Percentiles rank a stretch among this genome's conserved stretches.
Conservation (phyloP, 2,113 vertebrate species). For the Etheostoma cragini region DNA sequence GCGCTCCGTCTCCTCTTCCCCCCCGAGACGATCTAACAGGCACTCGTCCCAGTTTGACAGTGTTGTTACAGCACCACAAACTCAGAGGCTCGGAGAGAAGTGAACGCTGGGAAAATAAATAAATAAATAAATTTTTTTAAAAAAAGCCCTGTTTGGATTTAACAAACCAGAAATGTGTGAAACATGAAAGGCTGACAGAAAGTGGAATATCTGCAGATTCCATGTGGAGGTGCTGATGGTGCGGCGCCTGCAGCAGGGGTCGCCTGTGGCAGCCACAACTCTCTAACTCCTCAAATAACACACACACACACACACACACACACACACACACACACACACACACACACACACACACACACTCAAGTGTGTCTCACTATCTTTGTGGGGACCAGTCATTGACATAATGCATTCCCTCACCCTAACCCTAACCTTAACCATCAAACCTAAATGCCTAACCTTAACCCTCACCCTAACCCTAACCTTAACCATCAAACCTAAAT, state of each 20-base stretch:
- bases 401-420: too few species aligned
- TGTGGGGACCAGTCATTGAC: too few species aligned
- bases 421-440: too few species aligned
- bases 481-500: too few species aligned
- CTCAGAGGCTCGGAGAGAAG: background rate
- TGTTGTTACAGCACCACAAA: background rate
- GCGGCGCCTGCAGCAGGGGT: constrained; percentile 51
- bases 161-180: constrained; percentile 46
- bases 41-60: background rate
- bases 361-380: too few species aligned
- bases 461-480: too few species aligned
- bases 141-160: constrained; percentile 39
- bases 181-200: constrained; percentile 60
- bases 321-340: constrained; percentile 4
- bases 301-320: constrained; percentile 7
- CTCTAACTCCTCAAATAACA: background rate
- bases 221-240: constrained; percentile 61
- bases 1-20: background rate
- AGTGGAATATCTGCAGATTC: constrained; percentile 59
- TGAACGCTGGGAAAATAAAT: constrained; percentile 26
- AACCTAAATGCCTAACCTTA: too few species aligned
- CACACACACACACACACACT: constrained; percentile 6
- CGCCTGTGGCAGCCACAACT: constrained; percentile 11
- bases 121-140: background rate
- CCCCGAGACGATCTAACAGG: background rate